Conservation (phyloP, 2,888 invertebrate genomes). For the Syritta pipiens region DNA sequence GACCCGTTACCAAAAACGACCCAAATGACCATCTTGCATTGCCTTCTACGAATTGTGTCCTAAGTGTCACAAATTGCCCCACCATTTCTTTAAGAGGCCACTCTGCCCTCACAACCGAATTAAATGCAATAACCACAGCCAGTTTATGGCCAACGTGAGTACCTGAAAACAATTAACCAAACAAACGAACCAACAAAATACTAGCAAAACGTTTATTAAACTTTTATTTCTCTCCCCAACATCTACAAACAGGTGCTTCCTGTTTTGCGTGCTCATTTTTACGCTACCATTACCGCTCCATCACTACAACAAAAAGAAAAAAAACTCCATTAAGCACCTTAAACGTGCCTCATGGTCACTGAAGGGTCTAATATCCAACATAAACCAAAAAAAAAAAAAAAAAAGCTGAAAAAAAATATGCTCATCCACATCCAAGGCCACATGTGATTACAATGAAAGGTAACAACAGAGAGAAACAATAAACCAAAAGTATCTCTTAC, state of each 20-base stretch:
- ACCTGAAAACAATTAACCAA: too few relatives aligned
- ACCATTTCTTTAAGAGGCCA: too few relatives aligned
- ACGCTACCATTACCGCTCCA: background rate
- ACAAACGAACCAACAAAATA: too few relatives aligned
- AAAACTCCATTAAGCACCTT: conserved; percentile 25
- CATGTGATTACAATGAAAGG: background rate
- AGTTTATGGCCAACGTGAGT: too few relatives aligned
- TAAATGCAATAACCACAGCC: too few relatives aligned
- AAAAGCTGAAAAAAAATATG: background rate
- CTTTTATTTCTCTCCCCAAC: conserved; percentile 17
- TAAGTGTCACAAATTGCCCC: too few relatives aligned
- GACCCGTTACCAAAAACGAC: too few relatives aligned
- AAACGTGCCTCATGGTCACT: conserved; percentile 21
- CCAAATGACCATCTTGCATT: too few relatives aligned
- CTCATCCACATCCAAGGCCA: conserved; percentile 21
- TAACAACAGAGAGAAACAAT: background rate
- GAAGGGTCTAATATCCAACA: conserved; percentile 21
- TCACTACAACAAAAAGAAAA: background rate
- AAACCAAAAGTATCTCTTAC: conserved; percentile 23
- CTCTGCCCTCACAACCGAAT: too few relatives aligned
- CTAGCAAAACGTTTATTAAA: conserved; percentile 5
- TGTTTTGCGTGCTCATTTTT: conserved; percentile 5
- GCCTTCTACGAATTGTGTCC: too few relatives aligned
- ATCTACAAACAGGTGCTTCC: conserved; percentile 23
- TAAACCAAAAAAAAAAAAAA: background rate